Conservation (phyloP, 2,888 invertebrate species). For the Calephelis perditalis region DNA sequence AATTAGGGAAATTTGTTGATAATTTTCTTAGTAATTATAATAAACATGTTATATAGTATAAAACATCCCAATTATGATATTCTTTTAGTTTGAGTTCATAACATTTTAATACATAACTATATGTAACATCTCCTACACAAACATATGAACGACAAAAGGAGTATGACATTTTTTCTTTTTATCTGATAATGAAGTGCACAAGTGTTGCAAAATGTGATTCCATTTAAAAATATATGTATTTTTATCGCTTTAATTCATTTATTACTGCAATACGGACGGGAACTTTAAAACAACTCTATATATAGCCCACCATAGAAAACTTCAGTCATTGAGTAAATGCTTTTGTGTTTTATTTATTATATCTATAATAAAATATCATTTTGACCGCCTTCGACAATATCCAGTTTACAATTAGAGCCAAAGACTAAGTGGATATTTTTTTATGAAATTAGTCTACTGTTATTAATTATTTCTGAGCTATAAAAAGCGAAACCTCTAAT, state of each 20-base stretch:
- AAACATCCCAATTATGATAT: background rate
- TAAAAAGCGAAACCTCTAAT: too few species aligned
- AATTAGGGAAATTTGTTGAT: too few species aligned
- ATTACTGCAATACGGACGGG: conserved; percentile 25
- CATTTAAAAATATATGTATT: conserved; percentile 31
- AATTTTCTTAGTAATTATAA: too few species aligned
- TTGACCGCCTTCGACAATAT: conserved; percentile 2
- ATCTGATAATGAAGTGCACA: conserved; percentile 56
- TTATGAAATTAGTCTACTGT: too few species aligned
- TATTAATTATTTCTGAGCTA: too few species aligned
- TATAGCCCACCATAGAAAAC: conserved; percentile 8
- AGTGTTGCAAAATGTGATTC: conserved; percentile 29
- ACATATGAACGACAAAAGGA: conserved; percentile 16
- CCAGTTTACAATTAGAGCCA: background rate
- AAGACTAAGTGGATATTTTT: background rate
- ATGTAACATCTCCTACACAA: conserved; percentile 14
- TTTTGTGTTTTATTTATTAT: conserved; percentile 2
- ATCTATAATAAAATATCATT: conserved; percentile 1
- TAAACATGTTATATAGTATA: too few species aligned
- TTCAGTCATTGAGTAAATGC: conserved; percentile 6
- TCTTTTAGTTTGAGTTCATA: conserved; percentile 4
- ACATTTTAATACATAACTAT: conserved; percentile 13
- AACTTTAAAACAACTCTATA: conserved; percentile 38
- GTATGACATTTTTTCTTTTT: conserved; percentile 30
- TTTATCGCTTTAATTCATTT: conserved; percentile 25